These are phyloP conservation scores for Odontocolon sp. DNA, from an alignment of 2,888 invertebrate genomes.

Conservation along the genomic window DNA sequence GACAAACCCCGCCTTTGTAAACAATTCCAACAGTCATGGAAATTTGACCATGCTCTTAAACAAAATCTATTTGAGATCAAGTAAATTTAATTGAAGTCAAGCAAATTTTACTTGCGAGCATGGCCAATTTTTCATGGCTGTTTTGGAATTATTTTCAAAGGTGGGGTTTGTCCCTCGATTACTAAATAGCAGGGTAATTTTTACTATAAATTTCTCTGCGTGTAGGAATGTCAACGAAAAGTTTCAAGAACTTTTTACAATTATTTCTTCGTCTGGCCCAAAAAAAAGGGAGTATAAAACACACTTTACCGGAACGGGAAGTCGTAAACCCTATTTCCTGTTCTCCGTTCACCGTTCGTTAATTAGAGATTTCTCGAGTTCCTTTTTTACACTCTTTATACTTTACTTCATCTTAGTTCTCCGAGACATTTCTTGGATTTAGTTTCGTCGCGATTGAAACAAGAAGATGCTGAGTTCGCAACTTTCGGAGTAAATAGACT, in stretches of 20 bases:
- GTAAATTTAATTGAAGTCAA: no score
- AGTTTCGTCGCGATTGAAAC: conserved; percentile 23
- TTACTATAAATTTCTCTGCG: no score
- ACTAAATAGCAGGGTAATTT: no score
- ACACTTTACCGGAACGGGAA: conserved; percentile 45
- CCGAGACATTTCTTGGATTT: no score
- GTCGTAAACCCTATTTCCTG: conserved; percentile 47
- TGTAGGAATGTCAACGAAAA: background rate
- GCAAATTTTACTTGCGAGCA: no score
- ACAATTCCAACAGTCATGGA: no score
- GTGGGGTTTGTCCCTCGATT: no score
- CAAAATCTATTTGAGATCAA: no score
- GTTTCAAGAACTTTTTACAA: background rate
- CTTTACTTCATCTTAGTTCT: conserved; percentile 5
- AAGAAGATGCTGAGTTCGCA: conserved; percentile 25
- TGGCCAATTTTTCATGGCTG: no score
- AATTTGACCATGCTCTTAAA: no score
- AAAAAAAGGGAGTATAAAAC: conserved; percentile 12
- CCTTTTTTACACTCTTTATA: conserved; percentile 27
- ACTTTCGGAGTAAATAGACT: conserved; percentile 14
- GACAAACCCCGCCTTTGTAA: no score
- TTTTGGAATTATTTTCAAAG: no score
- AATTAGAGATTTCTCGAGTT: conserved; percentile 38
- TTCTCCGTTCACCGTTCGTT: conserved; percentile 20
- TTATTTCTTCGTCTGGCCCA: conserved; percentile 5